Conservation (phyloP, 2,888 invertebrate species). For the Macrosiphum euphorbiae region DNA sequence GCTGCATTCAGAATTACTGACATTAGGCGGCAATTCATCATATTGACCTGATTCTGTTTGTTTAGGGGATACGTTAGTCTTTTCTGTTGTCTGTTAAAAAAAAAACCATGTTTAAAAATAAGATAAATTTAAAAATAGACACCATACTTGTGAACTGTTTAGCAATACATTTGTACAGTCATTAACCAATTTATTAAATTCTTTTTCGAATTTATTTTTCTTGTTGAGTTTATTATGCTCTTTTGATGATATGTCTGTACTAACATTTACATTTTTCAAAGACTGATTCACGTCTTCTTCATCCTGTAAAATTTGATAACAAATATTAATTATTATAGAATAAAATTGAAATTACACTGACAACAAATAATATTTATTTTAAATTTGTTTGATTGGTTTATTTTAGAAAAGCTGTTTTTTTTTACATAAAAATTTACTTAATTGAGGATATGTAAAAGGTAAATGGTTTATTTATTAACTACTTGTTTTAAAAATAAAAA, state of each 20-base stretch:
- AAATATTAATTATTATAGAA: constrained; percentile 15
- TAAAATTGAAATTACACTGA: background rate
- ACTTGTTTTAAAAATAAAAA: background rate
- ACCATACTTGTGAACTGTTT: background rate
- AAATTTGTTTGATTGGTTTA: background rate
- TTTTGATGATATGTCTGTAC: background rate
- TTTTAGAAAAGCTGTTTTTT: background rate
- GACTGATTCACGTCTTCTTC: background rate
- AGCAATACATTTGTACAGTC: background rate
- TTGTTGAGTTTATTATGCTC: background rate
- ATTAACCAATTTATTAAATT: constrained; percentile 24
- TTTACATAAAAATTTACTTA: background rate
- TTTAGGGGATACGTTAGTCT: background rate
- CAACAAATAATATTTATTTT: background rate
- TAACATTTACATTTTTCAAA: background rate
- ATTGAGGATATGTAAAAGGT: background rate
- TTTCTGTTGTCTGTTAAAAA: background rate
- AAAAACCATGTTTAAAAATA: background rate
- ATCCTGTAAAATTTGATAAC: background rate
- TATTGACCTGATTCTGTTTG: background rate
- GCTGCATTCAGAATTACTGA: background rate
- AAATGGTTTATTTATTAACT: background rate
- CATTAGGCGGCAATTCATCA: background rate
- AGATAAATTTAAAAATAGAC: background rate
- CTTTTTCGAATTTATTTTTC: background rate